These are phyloP conservation scores for Perdita meconis DNA, from an alignment of 2,888 invertebrate species.

Conservation along the genomic window DNA sequence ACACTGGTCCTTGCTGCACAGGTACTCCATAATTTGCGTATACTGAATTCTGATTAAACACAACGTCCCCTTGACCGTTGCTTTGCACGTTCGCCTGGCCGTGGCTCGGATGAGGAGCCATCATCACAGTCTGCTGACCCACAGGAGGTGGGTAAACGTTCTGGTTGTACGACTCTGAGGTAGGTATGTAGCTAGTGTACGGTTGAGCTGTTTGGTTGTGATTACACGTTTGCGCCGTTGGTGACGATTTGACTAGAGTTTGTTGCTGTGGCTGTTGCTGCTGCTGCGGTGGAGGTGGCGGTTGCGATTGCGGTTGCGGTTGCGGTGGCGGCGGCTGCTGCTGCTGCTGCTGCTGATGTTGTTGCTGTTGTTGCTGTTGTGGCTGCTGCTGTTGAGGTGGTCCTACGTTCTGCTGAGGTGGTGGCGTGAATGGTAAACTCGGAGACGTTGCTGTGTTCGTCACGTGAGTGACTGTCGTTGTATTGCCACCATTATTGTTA, in stretches of 20 bases:
- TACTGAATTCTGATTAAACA: slow-evolving; percentile 79
- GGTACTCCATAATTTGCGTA: slow-evolving; percentile 81
- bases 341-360: too few species aligned
- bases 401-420: slow-evolving; percentile 43
- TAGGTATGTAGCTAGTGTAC: slow-evolving; percentile 77
- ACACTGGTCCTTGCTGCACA: slow-evolving; percentile 77
- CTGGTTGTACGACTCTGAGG: slow-evolving; percentile 78
- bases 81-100: slow-evolving; percentile 70
- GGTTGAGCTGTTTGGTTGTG: slow-evolving; percentile 73
- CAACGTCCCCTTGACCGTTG: slow-evolving; percentile 71
- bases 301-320: slow-evolving; percentile 48
- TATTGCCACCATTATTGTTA: slow-evolving; percentile 27
- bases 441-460: slow-evolving; percentile 81
- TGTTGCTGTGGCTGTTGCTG: slow-evolving; percentile 70
- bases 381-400: slow-evolving; percentile 49
- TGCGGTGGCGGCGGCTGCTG: slow-evolving; percentile 37
- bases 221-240: slow-evolving; percentile 75
- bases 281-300: slow-evolving; percentile 29
- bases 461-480: slow-evolving; percentile 60
- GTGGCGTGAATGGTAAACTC: slow-evolving; percentile 78
- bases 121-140: slow-evolving; percentile 78
- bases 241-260: slow-evolving; percentile 78
- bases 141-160: slow-evolving; percentile 73
- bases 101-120: slow-evolving; percentile 74
- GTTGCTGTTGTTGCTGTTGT: slow-evolving; percentile 58